Base-by-base conservation (phyloP, 2,888 invertebrate species). In the Drosophila nr. fundita region DNA sequence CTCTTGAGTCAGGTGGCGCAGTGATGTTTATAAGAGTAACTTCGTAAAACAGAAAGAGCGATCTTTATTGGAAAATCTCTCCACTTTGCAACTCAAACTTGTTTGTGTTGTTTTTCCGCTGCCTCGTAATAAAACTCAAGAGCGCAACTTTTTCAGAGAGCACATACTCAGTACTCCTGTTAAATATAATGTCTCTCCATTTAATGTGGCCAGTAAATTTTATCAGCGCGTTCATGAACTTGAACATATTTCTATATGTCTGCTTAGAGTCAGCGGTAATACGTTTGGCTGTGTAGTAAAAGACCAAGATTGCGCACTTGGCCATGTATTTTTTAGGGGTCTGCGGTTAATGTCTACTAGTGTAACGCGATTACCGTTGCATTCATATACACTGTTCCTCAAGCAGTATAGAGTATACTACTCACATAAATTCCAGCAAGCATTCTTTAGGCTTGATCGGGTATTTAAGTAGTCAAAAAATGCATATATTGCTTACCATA, bases 201-300 rank as follows among this genome's bases (percentile, higher is more conserved):
- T 38, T n/a, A 7, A 27, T 55, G 55, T 18, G 27, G 27, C 38
- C 24, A 13, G 38, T 55, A 13, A n/a, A 8, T n/a, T 54, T 27
- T 18, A 54, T 54, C 54, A 36, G 11, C 38, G 13, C 38, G 27
- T 55, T 27, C 36, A n/a, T 54, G 34, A 54, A 54, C 18, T 54
- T 54, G 54, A 54, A 54, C 54, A 54, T 27, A 27, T 54, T 36
- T 27, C 36, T 27, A 54, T 11, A 27, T 36, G 36, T 54, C 54
- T 36, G 24, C 7, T 36, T 27, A 54, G 13, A 36, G 54, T 27
- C 54, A 18, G 27, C 11, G 18, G 54, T 11, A 36, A 54, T 54
- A 27, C n/a, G 27, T 54, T 27, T 36, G 54, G 27, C 54, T 27
- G 7, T 38, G 27, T 8, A 38, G 27, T 27, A 24, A 55, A n/a